These are phyloP conservation scores for Mythimna vitellina DNA, from an alignment of 2,888 invertebrate species.

Conservation along the genomic window DNA sequence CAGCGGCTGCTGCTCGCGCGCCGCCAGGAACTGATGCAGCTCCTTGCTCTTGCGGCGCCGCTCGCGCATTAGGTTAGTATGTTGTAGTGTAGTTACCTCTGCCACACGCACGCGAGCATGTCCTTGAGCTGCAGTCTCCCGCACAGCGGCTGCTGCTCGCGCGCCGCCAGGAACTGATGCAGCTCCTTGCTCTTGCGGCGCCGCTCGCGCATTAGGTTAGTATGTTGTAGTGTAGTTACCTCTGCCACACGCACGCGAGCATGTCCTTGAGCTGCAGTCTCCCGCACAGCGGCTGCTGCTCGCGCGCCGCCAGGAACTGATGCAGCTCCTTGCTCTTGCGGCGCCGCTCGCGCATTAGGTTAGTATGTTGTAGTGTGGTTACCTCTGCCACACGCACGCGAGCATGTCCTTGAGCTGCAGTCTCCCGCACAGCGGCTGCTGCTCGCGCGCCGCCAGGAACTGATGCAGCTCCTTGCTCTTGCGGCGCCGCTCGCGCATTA, in stretches of 20 bases:
- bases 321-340: slow-evolving; percentile 95
- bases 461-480: slow-evolving; percentile 95
- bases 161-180: slow-evolving; percentile 93
- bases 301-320: slow-evolving; percentile 94
- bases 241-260: slow-evolving; percentile 88
- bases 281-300: slow-evolving; percentile 95
- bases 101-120: slow-evolving; percentile 91
- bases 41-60: slow-evolving; percentile 94
- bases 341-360: slow-evolving; percentile 94
- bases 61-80: too few species aligned
- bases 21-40: slow-evolving; percentile 94
- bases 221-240: slow-evolving; percentile 63
- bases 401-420: slow-evolving; percentile 95
- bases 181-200: slow-evolving; percentile 95
- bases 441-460: slow-evolving; percentile 94
- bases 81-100: slow-evolving; percentile 71
- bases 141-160: slow-evolving; percentile 95
- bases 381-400: slow-evolving; percentile 89
- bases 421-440: slow-evolving; percentile 95
- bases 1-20: slow-evolving; percentile 94
- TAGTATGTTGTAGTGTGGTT: too few species aligned
- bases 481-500: slow-evolving; percentile 94
- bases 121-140: slow-evolving; percentile 96
- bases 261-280: slow-evolving; percentile 96
- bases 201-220: slow-evolving; percentile 94